Percentiles rank a stretch among this genome's conserved stretches.
These are phyloP conservation scores for Himantopus leucocephalus DNA, from an alignment of 2,113 vertebrate genomes.

Conservation along the genomic window DNA sequence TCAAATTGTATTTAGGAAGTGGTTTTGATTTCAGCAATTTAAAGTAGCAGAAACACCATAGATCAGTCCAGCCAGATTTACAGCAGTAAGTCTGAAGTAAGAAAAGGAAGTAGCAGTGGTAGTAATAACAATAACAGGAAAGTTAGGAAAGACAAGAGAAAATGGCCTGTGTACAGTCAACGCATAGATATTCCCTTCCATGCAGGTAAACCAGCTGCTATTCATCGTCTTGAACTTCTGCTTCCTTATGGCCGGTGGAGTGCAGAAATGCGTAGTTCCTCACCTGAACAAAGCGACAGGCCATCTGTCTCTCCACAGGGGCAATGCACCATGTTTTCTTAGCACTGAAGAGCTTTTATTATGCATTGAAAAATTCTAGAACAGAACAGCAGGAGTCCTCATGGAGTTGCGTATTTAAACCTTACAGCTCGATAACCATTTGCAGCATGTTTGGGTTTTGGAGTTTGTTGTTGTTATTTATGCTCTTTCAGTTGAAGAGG, in stretches of 20 bases:
- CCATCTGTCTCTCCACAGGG: not conserved
- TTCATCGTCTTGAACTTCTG: not conserved
- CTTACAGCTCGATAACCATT: not conserved
- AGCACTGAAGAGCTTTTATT: not conserved
- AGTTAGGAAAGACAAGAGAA: not conserved
- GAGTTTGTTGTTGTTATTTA: not conserved
- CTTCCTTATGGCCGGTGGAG: not conserved
- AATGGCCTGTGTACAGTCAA: not conserved
- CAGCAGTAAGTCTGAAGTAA: not conserved
- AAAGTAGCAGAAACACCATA: not conserved
- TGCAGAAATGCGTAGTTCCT: not conserved
- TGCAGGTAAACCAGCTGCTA: not conserved
- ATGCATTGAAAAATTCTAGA: not conserved
- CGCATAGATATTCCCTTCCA: not conserved
- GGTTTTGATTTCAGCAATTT: not conserved
- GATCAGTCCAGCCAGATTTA: not conserved
- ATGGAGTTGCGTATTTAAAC: not conserved
- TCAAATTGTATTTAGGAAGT: not conserved
- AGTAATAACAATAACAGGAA: not conserved
- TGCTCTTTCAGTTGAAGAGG: not conserved
- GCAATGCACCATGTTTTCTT: not conserved
- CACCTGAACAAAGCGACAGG: not conserved
- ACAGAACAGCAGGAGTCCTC: not conserved
- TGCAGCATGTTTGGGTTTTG: not conserved
- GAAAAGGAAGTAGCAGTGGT: not conserved